These are phyloP conservation scores for Eulemur rubriventer DNA, from an alignment of 2,797 vertebrate genomes.

Conservation along the genomic window DNA sequence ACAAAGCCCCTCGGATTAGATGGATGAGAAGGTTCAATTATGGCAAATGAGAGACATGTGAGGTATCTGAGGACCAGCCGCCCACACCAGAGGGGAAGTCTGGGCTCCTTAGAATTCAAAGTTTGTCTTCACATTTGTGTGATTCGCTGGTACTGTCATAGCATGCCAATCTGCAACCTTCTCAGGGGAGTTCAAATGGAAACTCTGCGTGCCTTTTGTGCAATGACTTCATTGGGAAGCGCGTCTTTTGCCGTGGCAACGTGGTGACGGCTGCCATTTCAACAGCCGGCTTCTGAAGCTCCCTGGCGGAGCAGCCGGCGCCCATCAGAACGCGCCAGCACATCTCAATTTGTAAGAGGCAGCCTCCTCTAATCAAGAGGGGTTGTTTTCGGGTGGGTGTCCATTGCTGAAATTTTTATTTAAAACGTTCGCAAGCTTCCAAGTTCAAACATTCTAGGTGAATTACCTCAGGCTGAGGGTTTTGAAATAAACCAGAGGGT, in stretches of 20 bases:
- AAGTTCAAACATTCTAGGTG: slow-evolving; percentile 42
- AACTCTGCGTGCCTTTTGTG: fast-evolving
- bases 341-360: fast-evolving
- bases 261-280: neutral
- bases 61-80: neutral
- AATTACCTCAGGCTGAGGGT: neutral
- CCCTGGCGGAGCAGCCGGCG: fast-evolving
- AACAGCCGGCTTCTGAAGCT: neutral
- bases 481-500: slow-evolving; percentile 53
- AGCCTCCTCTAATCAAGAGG: neutral
- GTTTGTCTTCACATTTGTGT: neutral
- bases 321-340: fast-evolving
- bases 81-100: neutral
- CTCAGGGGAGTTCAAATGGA: neutral
- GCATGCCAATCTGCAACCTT: neutral
- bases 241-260: neutral
- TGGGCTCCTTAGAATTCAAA: neutral
- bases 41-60: neutral
- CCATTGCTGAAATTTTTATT: neutral
- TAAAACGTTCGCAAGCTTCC: neutral
- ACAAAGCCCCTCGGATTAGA: neutral
- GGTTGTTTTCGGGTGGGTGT: neutral
- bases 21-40: neutral
- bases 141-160: neutral
- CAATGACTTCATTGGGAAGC: neutral